Evolutionary conservation across 1,140 invertebrate species (phyloP), one percentile per base, ranked within the genome.

Genomic region (Aporrectodea caliginosa): DNA sequence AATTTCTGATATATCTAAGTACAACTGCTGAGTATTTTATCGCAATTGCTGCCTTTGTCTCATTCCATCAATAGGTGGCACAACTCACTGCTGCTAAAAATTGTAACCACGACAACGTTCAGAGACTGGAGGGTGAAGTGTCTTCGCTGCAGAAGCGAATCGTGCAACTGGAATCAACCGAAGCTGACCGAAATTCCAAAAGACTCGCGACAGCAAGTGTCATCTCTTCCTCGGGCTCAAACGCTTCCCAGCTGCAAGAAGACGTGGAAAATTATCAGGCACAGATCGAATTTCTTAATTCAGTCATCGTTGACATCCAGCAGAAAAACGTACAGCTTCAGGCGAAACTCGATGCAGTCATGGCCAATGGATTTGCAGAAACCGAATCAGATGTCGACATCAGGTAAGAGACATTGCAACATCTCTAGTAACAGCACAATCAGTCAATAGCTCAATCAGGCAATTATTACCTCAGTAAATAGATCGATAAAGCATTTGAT

Each of bases 241-340:
- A 12, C 43, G 43, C 43, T 58, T 12, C 43, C 6, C 6, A 6
- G 43, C 6, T 6, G 43, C 43, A 58, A 58, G 43, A 58, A 58
- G 43, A 58, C 22, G 43, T 58, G 6, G 43, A 58, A 58, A 58
- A 22, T 58, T 58, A 58, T 22, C 6, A 12, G 43, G 43, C 91
- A 71, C 93, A 98, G 90, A 93, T 98, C 32, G 92, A 93, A 80
- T 98, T 98, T 88, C 90, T 98, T 1, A 98, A 98, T 90, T 95
- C 95, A 14, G 95, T 98, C 78, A 98, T 98, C 84, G 94, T 96
- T 0, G 96, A 98, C 85, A 94, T 97, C 92, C 95, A 98, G 86
- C 91, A 91, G 77, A 97, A 98, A 87, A 95, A 96, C 86, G 93
- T 96, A 86, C 92, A 93, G 83, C 89, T 97, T 0, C 90, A 92